Evolutionary conservation across 1,140 invertebrate species (phyloP).

Genomic region (Heterodera schachtii): DNA sequence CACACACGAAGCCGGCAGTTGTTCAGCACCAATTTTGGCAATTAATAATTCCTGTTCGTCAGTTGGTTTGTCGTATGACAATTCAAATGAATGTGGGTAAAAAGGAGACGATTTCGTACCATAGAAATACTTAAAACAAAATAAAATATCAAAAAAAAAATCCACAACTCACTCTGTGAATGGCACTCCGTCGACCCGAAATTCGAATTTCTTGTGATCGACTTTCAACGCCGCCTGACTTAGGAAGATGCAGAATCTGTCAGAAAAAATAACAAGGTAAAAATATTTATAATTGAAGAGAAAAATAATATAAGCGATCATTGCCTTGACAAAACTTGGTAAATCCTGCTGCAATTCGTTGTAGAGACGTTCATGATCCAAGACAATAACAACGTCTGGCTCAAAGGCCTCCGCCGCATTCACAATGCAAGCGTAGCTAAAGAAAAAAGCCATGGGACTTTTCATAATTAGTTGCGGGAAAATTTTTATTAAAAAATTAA

Average conservation of each 20-base stretch:
- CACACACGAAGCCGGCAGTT: conserved; percentile 49
- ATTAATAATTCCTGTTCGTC: conserved; percentile 48
- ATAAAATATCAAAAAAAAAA: conserved; percentile 11
- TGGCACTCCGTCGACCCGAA: conserved; percentile 29
- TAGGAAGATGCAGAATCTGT: conserved; percentile 49
- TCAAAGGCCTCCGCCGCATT: conserved; percentile 89
- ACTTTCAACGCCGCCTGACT: conserved; percentile 53
- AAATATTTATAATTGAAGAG: conserved; percentile 15
- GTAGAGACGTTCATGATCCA: conserved; percentile 77
- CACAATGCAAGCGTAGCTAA: conserved; percentile 68
- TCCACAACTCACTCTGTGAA: conserved; percentile 33
- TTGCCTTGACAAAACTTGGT: conserved; percentile 43
- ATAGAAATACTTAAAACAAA: conserved; percentile 54
- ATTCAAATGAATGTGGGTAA: conserved; percentile 44
- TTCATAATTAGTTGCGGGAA: no score
- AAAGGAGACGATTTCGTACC: conserved; percentile 36
- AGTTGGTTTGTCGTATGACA: conserved; percentile 43
- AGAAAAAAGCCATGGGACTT: conserved; percentile 1
- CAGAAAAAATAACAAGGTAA: conserved; percentile 5
- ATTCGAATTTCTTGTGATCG: conserved; percentile 36
- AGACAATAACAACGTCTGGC: conserved; percentile 86
- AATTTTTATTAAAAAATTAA: no score
- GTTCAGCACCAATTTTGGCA: conserved; percentile 45
- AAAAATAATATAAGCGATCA: not conserved
- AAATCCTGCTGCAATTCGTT: conserved; percentile 44